phyloP scores from a whole-genome alignment of 2,797 vertebrate genomes.

The Micropoecilia bifurca region DNA sequence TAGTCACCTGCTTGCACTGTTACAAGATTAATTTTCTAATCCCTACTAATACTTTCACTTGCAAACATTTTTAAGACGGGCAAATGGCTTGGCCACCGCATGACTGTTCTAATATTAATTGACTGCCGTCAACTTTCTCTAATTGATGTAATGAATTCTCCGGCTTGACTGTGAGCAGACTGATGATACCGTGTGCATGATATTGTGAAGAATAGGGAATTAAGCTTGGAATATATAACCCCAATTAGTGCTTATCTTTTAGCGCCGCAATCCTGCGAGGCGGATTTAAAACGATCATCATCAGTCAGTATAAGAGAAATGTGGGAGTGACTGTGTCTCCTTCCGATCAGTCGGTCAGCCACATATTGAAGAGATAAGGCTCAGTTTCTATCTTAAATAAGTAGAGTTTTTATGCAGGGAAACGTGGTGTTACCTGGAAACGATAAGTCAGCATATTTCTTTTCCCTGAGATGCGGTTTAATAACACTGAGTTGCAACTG shows the following conservation, averaged over 20 bases:
- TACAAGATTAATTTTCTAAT: constrained; percentile 69
- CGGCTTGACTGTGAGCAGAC: constrained; percentile 59
- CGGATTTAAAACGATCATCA: constrained; percentile 73
- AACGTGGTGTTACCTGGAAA: constrained; percentile 45
- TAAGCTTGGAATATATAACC: constrained; percentile 67
- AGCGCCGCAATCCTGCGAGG: constrained; percentile 57
- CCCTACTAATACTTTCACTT: constrained; percentile 64
- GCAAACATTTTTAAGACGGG: constrained; percentile 52
- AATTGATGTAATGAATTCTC: constrained; percentile 68
- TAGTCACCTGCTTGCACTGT: constrained; percentile 59
- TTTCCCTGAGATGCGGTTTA: constrained; percentile 53
- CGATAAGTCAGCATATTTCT: constrained; percentile 67
- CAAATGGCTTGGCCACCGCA: constrained; percentile 33
- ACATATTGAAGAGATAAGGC: constrained; percentile 56
- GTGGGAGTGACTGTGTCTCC: constrained; percentile 54
- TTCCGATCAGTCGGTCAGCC: constrained; percentile 45
- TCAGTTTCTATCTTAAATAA: constrained; percentile 41
- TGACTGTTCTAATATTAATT: constrained; percentile 59
- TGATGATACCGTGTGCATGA: constrained; percentile 51
- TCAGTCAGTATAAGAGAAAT: constrained; percentile 64
- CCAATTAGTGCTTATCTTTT: constrained; percentile 76
- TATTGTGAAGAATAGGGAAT: constrained; percentile 67
- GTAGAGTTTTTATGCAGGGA: constrained; percentile 42
- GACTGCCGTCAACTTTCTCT: constrained; percentile 63
- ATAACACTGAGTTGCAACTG: constrained; percentile 57